Evolutionary conservation across 2,113 vertebrate species (phyloP).

Genomic region (Muntiacus muntjak): DNA sequence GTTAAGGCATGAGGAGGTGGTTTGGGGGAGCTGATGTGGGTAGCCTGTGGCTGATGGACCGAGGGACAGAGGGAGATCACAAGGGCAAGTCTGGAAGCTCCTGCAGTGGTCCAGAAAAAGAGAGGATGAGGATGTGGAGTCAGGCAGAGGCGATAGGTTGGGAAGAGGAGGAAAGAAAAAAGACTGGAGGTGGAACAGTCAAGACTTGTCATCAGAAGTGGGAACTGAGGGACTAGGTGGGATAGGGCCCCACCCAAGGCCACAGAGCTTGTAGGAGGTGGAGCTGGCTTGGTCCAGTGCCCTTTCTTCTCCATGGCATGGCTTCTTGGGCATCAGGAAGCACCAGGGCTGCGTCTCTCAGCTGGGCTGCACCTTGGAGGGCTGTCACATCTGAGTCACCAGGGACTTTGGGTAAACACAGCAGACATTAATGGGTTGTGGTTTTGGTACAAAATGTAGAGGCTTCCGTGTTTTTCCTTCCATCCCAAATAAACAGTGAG

Average conservation of each 20-base stretch:
- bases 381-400: background rate
- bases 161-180: background rate
- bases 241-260: background rate
- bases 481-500: constrained; percentile 50
- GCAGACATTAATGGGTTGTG: constrained; percentile 9
- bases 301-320: background rate
- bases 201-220: background rate
- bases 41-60: background rate
- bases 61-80: background rate
- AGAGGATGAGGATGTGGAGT: background rate
- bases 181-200: background rate
- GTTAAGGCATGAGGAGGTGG: background rate
- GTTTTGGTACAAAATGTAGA: constrained; percentile 52
- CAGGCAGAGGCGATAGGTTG: background rate
- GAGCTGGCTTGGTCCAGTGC: rapidly evolving
- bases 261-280: background rate
- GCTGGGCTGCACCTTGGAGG: background rate
- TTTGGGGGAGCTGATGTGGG: background rate
- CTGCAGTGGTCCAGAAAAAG: background rate
- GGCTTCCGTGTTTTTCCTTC: constrained; percentile 24
- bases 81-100: background rate
- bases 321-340: background rate
- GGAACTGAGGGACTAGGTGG: background rate
- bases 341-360: background rate
- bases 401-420: constrained; percentile 29